phyloP scores from a whole-genome alignment of 1,140 invertebrate species.

The Eurytemora carolleeae region DNA sequence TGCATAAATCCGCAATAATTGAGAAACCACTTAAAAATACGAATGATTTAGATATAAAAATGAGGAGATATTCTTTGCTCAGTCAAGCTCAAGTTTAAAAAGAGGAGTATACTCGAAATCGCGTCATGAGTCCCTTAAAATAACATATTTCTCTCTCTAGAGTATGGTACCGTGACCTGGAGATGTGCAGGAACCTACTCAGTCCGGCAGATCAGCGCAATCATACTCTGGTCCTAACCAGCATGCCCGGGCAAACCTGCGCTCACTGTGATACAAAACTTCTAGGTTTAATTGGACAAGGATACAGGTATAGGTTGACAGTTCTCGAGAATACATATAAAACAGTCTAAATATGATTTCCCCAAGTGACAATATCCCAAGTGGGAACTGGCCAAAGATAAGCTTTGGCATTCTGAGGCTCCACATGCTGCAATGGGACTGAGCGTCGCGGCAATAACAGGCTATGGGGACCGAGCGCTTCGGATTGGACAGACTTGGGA shows the following conservation, averaged over 20 bases:
- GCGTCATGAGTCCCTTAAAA: not conserved
- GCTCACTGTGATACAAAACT: not conserved
- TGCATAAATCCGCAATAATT: not conserved
- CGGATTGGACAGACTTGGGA: too few species aligned
- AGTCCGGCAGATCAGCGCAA: not conserved
- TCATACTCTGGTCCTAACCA: not conserved
- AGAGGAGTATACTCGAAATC: not conserved
- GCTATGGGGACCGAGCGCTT: too few species aligned
- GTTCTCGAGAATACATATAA: not conserved
- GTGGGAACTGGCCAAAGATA: too few species aligned
- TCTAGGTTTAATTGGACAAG: not conserved
- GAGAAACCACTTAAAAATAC: not conserved
- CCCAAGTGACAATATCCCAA: not conserved
- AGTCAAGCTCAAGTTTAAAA: not conserved
- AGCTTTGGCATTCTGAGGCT: too few species aligned
- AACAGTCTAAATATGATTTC: not conserved
- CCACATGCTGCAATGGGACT: too few species aligned
- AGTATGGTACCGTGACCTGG: not conserved
- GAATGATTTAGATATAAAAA: not conserved
- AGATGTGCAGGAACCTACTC: not conserved
- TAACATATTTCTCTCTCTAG: not conserved
- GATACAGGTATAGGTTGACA: not conserved
- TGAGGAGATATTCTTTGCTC: not conserved
- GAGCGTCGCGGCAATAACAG: too few species aligned
- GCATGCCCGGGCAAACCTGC: not conserved